Conservation (phyloP, 2,113 vertebrate species). For the Pollimyrus isidori region DNA sequence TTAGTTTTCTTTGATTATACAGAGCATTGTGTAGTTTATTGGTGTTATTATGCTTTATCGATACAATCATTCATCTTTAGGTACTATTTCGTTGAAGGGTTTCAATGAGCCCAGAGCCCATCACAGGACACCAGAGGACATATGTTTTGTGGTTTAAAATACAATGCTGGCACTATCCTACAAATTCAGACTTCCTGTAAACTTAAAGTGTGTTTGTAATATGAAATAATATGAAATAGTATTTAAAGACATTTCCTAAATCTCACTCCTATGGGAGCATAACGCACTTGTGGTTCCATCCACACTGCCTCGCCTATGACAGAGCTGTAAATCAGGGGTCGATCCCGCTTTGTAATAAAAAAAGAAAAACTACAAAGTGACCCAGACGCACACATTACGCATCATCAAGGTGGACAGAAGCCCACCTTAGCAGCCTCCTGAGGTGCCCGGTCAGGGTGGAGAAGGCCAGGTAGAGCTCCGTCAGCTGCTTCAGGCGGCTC, state of each 20-base stretch:
- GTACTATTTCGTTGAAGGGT: neutral
- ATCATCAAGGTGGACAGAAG: neutral
- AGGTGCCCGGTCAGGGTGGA: conserved; percentile 80
- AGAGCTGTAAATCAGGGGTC: neutral
- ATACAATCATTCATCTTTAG: neutral
- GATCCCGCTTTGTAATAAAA: neutral
- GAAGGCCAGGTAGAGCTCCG: conserved; percentile 77
- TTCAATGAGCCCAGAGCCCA: neutral
- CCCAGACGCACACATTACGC: neutral
- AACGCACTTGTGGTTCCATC: neutral
- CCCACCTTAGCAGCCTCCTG: conserved; percentile 73
- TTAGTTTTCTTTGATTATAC: neutral
- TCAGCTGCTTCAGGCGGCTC: conserved; percentile 63
- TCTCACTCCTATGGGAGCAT: neutral
- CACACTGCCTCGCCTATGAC: neutral
- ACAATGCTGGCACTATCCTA: neutral
- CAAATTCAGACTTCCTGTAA: neutral
- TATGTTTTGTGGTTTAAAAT: neutral
- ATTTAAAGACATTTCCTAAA: neutral
- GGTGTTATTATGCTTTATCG: neutral
- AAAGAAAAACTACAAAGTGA: neutral
- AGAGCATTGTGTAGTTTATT: neutral
- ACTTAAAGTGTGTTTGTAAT: neutral
- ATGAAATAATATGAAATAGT: neutral
- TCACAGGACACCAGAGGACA: neutral